Conservation (phyloP, 2,888 invertebrate genomes). For the Himalopsyche japonica region DNA sequence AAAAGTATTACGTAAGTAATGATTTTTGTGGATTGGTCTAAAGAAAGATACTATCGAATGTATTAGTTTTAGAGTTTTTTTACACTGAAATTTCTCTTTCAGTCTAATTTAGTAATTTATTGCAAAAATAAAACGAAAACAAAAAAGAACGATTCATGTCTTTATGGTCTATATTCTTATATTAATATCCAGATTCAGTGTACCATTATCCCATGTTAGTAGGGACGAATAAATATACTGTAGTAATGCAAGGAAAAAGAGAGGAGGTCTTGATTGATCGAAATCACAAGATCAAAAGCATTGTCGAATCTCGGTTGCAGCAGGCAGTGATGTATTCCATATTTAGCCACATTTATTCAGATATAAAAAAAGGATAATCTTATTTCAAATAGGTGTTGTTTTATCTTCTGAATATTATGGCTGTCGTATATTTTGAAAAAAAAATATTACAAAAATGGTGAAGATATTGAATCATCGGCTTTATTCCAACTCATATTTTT, state of each 20-base stretch:
- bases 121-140: slow-evolving; percentile 16
- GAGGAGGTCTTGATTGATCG: slow-evolving; percentile 15
- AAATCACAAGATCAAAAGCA: background rate
- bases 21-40: too few relatives aligned
- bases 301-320: background rate
- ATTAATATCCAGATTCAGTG: slow-evolving; percentile 2
- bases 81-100: background rate
- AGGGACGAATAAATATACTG: background rate
- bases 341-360: background rate
- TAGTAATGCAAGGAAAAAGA: background rate
- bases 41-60: background rate
- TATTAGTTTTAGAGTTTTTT: background rate
- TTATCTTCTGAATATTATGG: too few relatives aligned
- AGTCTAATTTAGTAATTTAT: slow-evolving; percentile 25
- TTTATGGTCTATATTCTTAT: background rate
- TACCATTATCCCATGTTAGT: background rate
- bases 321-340: background rate
- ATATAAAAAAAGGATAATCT: too few relatives aligned
- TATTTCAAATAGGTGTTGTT: too few relatives aligned
- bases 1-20: too few relatives aligned
- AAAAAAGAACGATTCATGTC: background rate
- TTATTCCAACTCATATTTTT: too few relatives aligned
- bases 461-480: too few relatives aligned
- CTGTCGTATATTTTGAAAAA: too few relatives aligned
- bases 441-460: too few relatives aligned